A percentile compares a stretch with the other conserved stretches of the same genome.
These are phyloP conservation scores for Xyrichtys novacula DNA, from an alignment of 2,797 vertebrate genomes.

Conservation along the genomic window DNA sequence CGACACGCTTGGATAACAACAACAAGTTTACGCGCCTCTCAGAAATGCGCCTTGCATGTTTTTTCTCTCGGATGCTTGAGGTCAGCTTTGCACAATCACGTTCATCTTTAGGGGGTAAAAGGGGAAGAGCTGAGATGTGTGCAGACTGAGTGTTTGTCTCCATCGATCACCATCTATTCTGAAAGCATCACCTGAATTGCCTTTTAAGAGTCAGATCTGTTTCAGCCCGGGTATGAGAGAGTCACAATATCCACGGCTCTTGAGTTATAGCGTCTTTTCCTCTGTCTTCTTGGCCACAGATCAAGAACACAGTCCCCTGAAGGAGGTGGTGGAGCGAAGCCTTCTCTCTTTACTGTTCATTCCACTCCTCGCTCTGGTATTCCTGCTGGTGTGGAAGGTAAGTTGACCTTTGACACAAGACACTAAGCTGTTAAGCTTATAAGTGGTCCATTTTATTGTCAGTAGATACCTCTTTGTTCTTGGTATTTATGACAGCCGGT, in stretches of 20 bases:
- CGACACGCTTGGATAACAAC: background rate
- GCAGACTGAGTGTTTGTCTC: too few relatives aligned
- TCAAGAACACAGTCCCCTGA: constrained; percentile 34
- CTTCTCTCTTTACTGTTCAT: constrained; percentile 84
- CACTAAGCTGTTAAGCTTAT: background rate
- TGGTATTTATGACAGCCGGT: constrained; percentile 20
- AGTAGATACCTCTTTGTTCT: background rate
- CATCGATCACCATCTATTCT: too few relatives aligned
- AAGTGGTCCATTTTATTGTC: constrained; percentile 10
- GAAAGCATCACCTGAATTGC: too few relatives aligned
- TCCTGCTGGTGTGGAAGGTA: constrained; percentile 87
- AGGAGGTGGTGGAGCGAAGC: constrained; percentile 78
- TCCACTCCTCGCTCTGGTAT: constrained; percentile 77
- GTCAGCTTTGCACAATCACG: background rate
- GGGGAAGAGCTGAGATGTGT: background rate
- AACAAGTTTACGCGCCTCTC: background rate
- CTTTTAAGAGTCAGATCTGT: too few relatives aligned
- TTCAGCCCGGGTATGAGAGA: too few relatives aligned
- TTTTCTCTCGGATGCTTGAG: background rate
- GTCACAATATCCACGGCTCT: too few relatives aligned
- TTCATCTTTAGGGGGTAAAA: background rate
- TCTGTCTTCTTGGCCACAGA: constrained; percentile 31
- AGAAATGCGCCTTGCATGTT: background rate
- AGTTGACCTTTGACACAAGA: constrained; percentile 49
- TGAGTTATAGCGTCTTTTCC: too few relatives aligned